Conservation (phyloP, 2,797 vertebrate genomes). For the Syndactyla subalaris region DNA sequence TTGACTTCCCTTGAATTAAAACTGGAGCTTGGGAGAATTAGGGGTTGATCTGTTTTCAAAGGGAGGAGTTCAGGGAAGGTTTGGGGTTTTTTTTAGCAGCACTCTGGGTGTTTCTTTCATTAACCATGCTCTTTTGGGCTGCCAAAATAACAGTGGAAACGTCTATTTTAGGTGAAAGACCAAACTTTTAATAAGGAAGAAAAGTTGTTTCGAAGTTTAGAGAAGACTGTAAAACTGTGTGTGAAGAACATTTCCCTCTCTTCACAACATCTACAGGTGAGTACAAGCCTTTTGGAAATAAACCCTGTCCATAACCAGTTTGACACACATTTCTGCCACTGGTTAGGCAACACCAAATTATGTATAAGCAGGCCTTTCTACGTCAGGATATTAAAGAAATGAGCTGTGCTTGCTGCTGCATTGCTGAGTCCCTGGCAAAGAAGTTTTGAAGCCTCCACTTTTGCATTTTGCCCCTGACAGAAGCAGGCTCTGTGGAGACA, state of each 20-base stretch:
- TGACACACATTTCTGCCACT: neutral
- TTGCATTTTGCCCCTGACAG: neutral
- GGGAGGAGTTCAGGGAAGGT: neutral
- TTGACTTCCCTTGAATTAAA: neutral
- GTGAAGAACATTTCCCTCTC: conserved; percentile 87
- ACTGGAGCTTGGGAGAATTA: neutral
- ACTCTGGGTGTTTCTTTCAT: neutral
- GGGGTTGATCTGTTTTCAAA: neutral
- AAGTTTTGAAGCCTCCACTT: neutral
- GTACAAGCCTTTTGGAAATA: neutral
- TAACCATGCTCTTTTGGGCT: neutral
- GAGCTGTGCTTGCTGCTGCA: neutral
- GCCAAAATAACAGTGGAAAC: neutral
- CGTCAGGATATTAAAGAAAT: neutral
- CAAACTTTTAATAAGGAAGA: conserved; percentile 91
- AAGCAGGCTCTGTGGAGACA: neutral
- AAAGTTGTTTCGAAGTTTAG: conserved; percentile 90
- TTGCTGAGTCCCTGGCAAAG: neutral
- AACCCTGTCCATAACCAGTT: neutral
- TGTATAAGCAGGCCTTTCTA: neutral
- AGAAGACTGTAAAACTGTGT: conserved; percentile 89
- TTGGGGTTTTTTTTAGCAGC: neutral
- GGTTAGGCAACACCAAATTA: neutral
- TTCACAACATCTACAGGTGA: conserved; percentile 85
- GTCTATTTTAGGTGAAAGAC: conserved; percentile 89